Percentiles rank a stretch among this genome's conserved stretches.
Evolutionary conservation across 23 tunicate species (phyloP).

Genomic region (Trididemnum nubilum): DNA sequence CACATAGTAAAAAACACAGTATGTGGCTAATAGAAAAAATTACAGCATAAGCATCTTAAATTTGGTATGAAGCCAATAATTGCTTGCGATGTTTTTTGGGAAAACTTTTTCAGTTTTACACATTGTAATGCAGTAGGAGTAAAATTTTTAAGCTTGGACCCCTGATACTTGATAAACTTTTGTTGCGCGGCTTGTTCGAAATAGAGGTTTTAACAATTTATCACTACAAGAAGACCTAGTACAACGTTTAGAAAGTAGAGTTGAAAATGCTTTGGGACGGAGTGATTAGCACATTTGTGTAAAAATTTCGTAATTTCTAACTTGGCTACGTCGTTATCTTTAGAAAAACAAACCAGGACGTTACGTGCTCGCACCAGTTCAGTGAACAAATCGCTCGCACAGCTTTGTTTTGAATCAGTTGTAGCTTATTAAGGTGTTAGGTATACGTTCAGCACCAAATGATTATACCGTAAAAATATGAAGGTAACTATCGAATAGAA

Average conservation of each 20-base stretch:
- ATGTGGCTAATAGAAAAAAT: background rate
- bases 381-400: too few relatives aligned
- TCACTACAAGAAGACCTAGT: background rate
- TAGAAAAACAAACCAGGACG: too few relatives aligned
- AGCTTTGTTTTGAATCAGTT: too few relatives aligned
- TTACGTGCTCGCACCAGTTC: too few relatives aligned
- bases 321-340: background rate
- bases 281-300: background rate
- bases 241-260: background rate
- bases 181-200: background rate
- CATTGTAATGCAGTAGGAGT: background rate
- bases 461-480: too few relatives aligned
- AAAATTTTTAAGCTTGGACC: background rate
- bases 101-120: too few relatives aligned
- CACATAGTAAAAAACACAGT: background rate
- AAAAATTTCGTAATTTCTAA: background rate
- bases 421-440: too few relatives aligned
- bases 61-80: background rate
- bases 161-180: constrained; percentile 15
- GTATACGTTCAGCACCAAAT: too few relatives aligned
- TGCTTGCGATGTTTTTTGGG: background rate
- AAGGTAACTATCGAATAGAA: too few relatives aligned
- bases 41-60: background rate
- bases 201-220: background rate
- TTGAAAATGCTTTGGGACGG: background rate